Evolutionary conservation across 2,888 invertebrate species (phyloP), one percentile per base, ranked within the genome.

Genomic region (Drosophila demipolita): DNA sequence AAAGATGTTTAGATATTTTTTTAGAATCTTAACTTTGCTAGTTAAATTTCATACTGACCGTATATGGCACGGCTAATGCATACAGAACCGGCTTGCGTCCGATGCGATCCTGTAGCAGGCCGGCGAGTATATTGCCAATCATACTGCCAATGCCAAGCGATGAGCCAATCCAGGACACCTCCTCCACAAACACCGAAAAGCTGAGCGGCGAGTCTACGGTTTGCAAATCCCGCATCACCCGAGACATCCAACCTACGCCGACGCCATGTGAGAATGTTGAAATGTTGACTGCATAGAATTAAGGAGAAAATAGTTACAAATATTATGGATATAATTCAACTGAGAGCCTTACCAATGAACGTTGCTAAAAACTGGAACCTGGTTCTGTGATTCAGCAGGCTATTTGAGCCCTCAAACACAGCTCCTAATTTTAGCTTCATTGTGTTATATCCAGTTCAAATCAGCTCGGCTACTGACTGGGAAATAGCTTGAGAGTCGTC

Each of bases 211-310:
- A 77, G 1, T 79, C 15, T 0, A 62, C 20, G 0, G 88, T 89
- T 59, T 88, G 88, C 2, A 92, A 66, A 9, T 83, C 75, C 12
- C 83, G 66, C 64, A 92, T 80, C 35, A 89, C 83, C 15, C 91
- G 91, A 4, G 91, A 80, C 55, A 91, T 80, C 92, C 92, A 92
- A 8, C 91, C 92, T 6, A 89, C n/a, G 17, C 85, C 87, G 8
- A 89, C 64, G 48, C 92, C 92, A 85, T 92, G 92, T 0, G 80
- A 63, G 50, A 92, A 80, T 4, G 90, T 80, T 7, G 91, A 78
- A 15, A 92, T 69, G 53, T 85, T 92, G 15, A 87, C 92, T 92
- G 54, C 20, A 40, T 26, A 7, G 0, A 1, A n/a, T 26, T 26
- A 15, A 42, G 32, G 7, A 17, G 5, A 17, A 36, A 38, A 17